phyloP scores from a whole-genome alignment of 2,113 vertebrate genomes.

The Cottus gobio region DNA sequence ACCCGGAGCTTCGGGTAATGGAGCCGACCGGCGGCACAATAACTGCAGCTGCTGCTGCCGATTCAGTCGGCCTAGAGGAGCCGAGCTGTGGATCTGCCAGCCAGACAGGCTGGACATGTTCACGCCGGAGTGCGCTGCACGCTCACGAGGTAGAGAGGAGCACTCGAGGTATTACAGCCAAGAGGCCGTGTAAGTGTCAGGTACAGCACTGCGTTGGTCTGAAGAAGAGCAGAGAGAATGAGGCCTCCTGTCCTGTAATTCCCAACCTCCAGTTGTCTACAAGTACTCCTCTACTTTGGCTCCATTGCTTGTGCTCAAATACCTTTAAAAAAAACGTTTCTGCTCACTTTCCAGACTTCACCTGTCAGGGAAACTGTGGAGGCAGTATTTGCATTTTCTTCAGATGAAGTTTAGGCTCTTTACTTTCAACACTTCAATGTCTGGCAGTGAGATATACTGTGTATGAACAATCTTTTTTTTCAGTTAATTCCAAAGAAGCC shows the following conservation, averaged over 20 bases:
- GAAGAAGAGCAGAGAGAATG: constrained; percentile 24
- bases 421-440: not conserved
- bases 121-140: constrained; percentile 10
- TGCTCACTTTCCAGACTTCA: constrained; percentile 2
- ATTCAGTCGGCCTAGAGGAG: constrained; percentile 26
- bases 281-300: constrained; percentile 7
- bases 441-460: too few species aligned
- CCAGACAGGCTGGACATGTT: constrained; percentile 14
- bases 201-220: constrained; percentile 1
- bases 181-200: constrained; percentile 30
- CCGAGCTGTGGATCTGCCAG: constrained; percentile 36
- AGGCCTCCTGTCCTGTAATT: not conserved
- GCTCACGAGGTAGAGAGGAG: constrained; percentile 13
- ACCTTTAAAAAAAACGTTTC: not conserved
- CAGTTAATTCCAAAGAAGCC: constrained; percentile 4
- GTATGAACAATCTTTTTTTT: not conserved
- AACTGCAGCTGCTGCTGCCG: constrained; percentile 31
- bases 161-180: constrained; percentile 4
- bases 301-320: not conserved
- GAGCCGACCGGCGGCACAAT: constrained; percentile 18
- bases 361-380: constrained; percentile 23
- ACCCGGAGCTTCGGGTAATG: constrained; percentile 29
- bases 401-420: not conserved
- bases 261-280: not conserved
- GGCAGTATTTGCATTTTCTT: constrained; percentile 1